Base-by-base conservation (phyloP, 1,140 invertebrate genomes). In the Babylonia areolata region DNA sequence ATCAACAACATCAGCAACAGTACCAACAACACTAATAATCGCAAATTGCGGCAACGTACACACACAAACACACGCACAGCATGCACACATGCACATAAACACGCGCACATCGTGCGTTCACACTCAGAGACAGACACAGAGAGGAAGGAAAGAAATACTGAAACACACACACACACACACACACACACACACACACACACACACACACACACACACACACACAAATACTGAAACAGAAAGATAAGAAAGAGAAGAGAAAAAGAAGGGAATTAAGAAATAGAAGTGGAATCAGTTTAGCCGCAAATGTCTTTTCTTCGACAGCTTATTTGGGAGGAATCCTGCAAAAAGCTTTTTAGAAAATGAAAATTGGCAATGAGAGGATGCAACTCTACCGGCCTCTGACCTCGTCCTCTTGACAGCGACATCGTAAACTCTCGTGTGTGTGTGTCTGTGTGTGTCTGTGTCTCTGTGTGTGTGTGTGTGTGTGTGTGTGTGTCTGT, bases 281-380 rank as follows among this genome's bases (percentile, higher is more conserved):
- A 2, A 12, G 23, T 5, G 28, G 58, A 23, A 64, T 6, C 58
- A 64, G 0, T 64, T 64, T 64, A 6, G 9, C 58, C 58, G 28
- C 58, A 64, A 64, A 64, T 64, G 15, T 64, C 58, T 64, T 64
- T n/a, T 23, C 58, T 3, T 64, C 58, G 9, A 64, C 58, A 64
- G 58, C 58, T 64, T 64, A 64, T 64, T 64, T 11, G 58, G 58
- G 5, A 23, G 58, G 58, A 64, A 64, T 64, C 58, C 58, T 64
- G 58, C 58, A 64, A 64, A 64, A 64, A n/a, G 58, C 58, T 64
- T 64, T 64, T 64, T 64, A 64, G 1, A 64, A 64, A 64, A 64
- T 64, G 58, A 64, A 64, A 64, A 64, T 64, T 64, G 58, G 58
- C 58, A 23, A 64, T 23, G 28, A 23, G 23, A 23, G 9, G 58